These are phyloP conservation scores for Acanthurus tractus DNA, from an alignment of 2,797 vertebrate species.

Conservation along the genomic window DNA sequence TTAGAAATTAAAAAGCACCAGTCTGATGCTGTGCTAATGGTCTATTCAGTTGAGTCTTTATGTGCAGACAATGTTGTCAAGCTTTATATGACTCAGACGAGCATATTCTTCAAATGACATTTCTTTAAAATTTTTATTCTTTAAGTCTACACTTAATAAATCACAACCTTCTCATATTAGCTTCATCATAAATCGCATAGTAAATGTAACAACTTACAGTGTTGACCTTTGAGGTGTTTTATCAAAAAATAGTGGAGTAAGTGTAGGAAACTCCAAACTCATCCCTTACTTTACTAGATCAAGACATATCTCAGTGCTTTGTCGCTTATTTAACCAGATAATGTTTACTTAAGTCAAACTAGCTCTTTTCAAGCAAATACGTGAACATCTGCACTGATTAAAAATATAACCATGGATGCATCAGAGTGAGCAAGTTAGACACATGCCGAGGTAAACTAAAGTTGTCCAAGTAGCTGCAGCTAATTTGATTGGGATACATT, in stretches of 20 bases:
- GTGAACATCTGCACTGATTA: constrained; percentile 62
- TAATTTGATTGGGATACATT: constrained; percentile 90
- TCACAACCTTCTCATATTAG: constrained; percentile 20
- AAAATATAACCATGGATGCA: constrained; percentile 65
- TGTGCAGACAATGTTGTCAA: constrained; percentile 34
- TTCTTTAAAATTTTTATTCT: constrained; percentile 7
- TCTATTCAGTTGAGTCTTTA: constrained; percentile 38
- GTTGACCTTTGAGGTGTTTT: constrained; percentile 43
- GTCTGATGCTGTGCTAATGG: constrained; percentile 20
- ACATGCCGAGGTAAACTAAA: constrained; percentile 59
- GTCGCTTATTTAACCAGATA: constrained; percentile 42
- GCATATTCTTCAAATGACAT: constrained; percentile 11
- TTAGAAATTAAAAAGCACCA: constrained; percentile 5
- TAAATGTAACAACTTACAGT: constrained; percentile 25
- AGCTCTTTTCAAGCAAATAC: constrained; percentile 46
- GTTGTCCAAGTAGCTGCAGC: constrained; percentile 87
- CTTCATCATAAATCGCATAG: constrained; percentile 27
- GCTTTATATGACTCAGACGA: constrained; percentile 19
- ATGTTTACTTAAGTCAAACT: constrained; percentile 39
- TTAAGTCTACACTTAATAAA: constrained; percentile 32
- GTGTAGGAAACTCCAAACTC: constrained; percentile 9
- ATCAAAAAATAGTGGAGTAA: constrained; percentile 35
- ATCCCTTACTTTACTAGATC: constrained; percentile 16
- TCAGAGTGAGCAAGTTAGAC: constrained; percentile 61
- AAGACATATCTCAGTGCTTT: constrained; percentile 28